Evolutionary conservation across 92 coral and sea anemone genomes (phyloP).

Genomic region (Porites lobata): DNA sequence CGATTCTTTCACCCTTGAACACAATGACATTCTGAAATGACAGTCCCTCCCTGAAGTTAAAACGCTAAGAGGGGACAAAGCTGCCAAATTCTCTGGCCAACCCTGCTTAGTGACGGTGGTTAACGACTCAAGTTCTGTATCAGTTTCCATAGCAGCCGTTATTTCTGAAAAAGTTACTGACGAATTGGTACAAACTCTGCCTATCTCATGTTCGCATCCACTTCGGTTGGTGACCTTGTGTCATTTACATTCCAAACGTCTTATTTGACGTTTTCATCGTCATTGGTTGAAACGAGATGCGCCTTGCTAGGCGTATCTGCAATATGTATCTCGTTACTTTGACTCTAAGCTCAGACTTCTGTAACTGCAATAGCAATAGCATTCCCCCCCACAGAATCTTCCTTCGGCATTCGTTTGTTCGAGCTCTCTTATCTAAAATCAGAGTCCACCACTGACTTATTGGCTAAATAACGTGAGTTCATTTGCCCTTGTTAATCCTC

Average conservation of each 20-base stretch:
- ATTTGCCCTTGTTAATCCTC: too few species aligned
- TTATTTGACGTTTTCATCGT: neutral
- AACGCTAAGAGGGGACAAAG: slow-evolving; percentile 19
- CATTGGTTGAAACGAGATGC: neutral
- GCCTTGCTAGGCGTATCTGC: too few species aligned
- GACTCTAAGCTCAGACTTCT: slow-evolving; percentile 13
- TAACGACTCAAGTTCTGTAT: slow-evolving; percentile 51
- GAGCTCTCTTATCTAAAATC: too few species aligned
- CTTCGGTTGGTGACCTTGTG: too few species aligned
- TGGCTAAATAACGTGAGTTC: too few species aligned
- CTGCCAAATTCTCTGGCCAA: slow-evolving; percentile 48
- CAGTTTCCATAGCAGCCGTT: slow-evolving; percentile 19
- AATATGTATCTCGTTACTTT: neutral
- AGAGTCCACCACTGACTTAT: too few species aligned
- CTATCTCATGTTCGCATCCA: too few species aligned
- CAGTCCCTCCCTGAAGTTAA: slow-evolving; percentile 3
- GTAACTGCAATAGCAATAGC: neutral
- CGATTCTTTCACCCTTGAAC: neutral
- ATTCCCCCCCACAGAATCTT: too few species aligned
- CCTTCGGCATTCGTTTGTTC: too few species aligned
- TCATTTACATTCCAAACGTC: neutral
- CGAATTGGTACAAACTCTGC: too few species aligned
- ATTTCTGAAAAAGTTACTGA: too few species aligned
- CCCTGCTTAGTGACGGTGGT: slow-evolving; percentile 33
- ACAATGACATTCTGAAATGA: slow-evolving; percentile 25